These are phyloP conservation scores for Dicyrtomina minuta DNA, from an alignment of 2,888 invertebrate genomes.

Conservation along the genomic window DNA sequence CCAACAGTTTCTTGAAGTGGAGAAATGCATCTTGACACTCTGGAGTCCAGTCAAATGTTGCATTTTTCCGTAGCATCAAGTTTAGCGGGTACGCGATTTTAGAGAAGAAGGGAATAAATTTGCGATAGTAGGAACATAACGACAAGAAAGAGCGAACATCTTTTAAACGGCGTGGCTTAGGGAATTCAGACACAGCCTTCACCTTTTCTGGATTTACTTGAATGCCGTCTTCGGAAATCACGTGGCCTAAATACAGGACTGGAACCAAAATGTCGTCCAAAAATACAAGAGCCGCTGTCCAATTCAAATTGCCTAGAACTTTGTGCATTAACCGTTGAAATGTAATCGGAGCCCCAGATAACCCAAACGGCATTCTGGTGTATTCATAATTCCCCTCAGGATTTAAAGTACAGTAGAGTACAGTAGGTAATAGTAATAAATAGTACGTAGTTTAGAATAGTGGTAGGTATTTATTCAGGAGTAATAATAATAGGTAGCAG, in stretches of 20 bases:
- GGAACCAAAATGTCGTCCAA: constrained; percentile 54
- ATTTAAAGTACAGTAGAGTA: no score
- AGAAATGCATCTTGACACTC: constrained; percentile 29
- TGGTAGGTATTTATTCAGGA: no score
- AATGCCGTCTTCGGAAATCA: constrained; percentile 54
- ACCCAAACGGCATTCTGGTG: constrained; percentile 54
- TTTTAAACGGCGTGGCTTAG: constrained; percentile 33
- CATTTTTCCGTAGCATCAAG: constrained; percentile 35
- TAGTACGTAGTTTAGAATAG: no score
- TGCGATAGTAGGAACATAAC: constrained; percentile 37
- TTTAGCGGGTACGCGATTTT: constrained; percentile 33
- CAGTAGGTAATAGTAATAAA: no score
- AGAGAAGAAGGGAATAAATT: background rate
- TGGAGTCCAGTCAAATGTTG: constrained; percentile 27
- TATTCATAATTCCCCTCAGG: constrained; percentile 54
- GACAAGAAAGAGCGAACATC: constrained; percentile 38
- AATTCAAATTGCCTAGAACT: background rate
- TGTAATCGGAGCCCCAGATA: constrained; percentile 54
- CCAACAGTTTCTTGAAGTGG: constrained; percentile 5
- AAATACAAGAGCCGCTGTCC: background rate
- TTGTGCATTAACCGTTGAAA: constrained; percentile 53
- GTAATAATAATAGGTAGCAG: no score
- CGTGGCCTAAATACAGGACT: constrained; percentile 56
- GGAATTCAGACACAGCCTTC: constrained; percentile 34
- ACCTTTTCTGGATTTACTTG: constrained; percentile 55